phyloP scores from a whole-genome alignment of 2,113 vertebrate genomes.

The Myrmecobius fasciatus region DNA sequence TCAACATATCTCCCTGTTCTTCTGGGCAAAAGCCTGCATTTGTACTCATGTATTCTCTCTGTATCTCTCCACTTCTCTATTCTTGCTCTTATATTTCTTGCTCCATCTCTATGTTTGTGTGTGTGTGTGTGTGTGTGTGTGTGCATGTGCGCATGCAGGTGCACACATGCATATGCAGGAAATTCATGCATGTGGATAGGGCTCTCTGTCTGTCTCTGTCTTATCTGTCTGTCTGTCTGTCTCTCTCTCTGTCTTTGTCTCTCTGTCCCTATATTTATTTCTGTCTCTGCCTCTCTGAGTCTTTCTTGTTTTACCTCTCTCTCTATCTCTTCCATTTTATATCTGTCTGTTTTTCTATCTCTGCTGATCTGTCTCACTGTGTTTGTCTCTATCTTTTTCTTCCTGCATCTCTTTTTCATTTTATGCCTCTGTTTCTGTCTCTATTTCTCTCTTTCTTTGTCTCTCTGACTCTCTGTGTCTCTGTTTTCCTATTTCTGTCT shows the following conservation, averaged over 20 bases:
- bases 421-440: too few relatives aligned
- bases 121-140: too few relatives aligned
- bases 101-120: too few relatives aligned
- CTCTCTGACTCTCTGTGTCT: too few relatives aligned
- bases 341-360: neutral
- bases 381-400: too few relatives aligned
- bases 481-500: too few relatives aligned
- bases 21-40: neutral
- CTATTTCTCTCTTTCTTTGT: too few relatives aligned
- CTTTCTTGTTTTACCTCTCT: too few relatives aligned
- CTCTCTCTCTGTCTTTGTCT: neutral
- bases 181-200: neutral
- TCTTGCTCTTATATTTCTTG: neutral
- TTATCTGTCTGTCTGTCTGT: too few relatives aligned
- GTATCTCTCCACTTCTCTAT: neutral
- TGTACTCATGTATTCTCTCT: neutral
- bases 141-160: neutral
- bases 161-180: neutral
- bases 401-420: too few relatives aligned
- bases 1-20: neutral
- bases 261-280: neutral
- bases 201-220: neutral
- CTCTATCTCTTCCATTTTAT: neutral
- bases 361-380: too few relatives aligned
- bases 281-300: neutral